These are phyloP conservation scores for Leucoma salicis DNA, from an alignment of 2,888 invertebrate genomes.

Conservation along the genomic window DNA sequence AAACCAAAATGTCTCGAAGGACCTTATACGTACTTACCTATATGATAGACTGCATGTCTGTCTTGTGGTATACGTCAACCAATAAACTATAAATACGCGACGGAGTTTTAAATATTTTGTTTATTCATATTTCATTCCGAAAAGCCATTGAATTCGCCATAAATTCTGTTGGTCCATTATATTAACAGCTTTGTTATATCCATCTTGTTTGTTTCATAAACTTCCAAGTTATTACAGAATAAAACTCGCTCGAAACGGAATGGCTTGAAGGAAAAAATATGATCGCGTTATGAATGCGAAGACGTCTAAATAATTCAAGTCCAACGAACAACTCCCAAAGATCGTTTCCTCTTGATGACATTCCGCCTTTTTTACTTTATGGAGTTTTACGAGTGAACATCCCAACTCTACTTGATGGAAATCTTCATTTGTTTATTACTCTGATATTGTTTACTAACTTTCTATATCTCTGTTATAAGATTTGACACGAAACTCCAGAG, in stretches of 20 bases:
- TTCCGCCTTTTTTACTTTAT: constrained; percentile 41
- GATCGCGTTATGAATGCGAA: constrained; percentile 55
- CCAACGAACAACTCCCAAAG: constrained; percentile 45
- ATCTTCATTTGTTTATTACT: constrained; percentile 22
- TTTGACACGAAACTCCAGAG: not conserved
- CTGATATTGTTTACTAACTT: constrained; percentile 18
- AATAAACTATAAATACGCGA: no score
- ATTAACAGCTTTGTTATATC: constrained; percentile 24
- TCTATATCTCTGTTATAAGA: constrained; percentile 2
- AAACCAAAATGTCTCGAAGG: no score
- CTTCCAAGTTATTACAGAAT: constrained; percentile 48
- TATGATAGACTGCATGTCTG: no score
- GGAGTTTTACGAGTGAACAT: constrained; percentile 37
- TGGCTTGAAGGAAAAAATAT: constrained; percentile 47
- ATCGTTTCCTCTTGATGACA: constrained; percentile 57
- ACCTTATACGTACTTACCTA: no score
- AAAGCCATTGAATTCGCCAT: constrained; percentile 12
- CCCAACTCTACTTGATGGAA: constrained; percentile 26
- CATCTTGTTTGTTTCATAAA: constrained; percentile 24
- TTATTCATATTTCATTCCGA: constrained; percentile 3
- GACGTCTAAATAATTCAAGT: constrained; percentile 61
- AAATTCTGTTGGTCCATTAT: constrained; percentile 9
- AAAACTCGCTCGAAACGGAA: constrained; percentile 50
- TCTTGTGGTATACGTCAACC: no score
- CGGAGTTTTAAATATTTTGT: no score